Base-by-base conservation (phyloP, 2,113 vertebrate species). In the Oncorhynchus kisutch region DNA sequence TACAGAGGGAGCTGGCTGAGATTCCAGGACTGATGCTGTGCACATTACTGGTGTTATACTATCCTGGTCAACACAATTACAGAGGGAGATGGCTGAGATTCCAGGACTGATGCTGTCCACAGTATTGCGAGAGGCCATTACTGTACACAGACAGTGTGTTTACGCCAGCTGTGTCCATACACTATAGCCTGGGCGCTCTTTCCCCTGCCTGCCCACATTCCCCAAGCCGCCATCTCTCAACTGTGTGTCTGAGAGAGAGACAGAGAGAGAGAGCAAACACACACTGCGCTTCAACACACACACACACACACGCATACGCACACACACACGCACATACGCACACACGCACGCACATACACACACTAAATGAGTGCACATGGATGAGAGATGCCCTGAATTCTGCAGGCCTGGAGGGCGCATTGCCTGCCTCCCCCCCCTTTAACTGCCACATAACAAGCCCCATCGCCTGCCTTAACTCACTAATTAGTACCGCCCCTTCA, bases 81-180 rank as follows among this genome's bases (percentile, higher is more conserved):
- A 45, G 39, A 45, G 8, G 39, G 39, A 45, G 39, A 9, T 45
- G 5, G 18, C 62, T 24, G 20, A 12, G 39, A 45, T 45, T 45
- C 39, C 51, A 5, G 51, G 16, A 54, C 51, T 14, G 16, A 54
- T 14, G 51, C 51, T 4, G 51, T 54, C 4, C 51, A 45, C 39
- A 11, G 2, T 45, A 14, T 54, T 54, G 51, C 3, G 16, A 54
- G 51, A 9, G 54, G 34, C 59, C 27, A 69, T 75, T 25, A 71
- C 22, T 57, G 78, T 70, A 66, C 29, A 34, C 18, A 71, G 51
- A 77, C 75, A 69, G 66, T 72, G 39, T 82, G 85, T 90, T 89
- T 89, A 86, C 78, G 68, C 48, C 85, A 87, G 88, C 87, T 89
- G 86, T 86, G 83, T 81, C 20, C n/a, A 20, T 78, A 78, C 74